Base-by-base conservation (phyloP, 2,797 vertebrate species). In the Sebastes steindachneri region DNA sequence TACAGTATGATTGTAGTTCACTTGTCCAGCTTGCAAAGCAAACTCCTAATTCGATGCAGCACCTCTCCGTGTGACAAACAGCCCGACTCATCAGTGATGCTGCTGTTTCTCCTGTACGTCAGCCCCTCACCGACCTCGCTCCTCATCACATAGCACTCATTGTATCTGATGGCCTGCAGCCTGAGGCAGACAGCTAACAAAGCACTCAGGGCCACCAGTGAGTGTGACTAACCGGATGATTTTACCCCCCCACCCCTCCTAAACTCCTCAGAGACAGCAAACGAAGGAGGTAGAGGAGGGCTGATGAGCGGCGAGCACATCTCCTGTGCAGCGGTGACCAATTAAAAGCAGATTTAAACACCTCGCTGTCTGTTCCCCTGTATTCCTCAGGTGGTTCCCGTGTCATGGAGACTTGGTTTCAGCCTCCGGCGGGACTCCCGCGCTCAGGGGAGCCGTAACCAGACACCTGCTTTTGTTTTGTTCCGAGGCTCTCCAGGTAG, bases 381-480 rank as follows among this genome's bases (percentile, higher is more conserved):
- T 87, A 31, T 74, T 85, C 85, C 92, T 90, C 88, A 80, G 86
- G 91, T 91, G 90, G 83, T 80, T 91, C 31, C 72, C 35, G 66
- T 90, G 92, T 94, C 94, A 91, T 93, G 78, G 94, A 93, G 86
- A 93, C 92, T 12, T 4, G 28, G 80, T 77, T 83, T 78, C 73
- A 12, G 76, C 65, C 91, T 77, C 59, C 58, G 17, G 87, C 1
- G 71, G 81, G 84, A 86, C 79, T 82, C 79, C 84, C 75, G 75
- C 60, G 3, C 91, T 90, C 89, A 62, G 41, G 75, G 90, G 89
- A 89, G 79, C 86, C n/a, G 94, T 89, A 94, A 96, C 87, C 84
- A 88, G 86, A 96, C 92, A 95, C 95, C 93, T 88, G 92, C 87
- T 86, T 93, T 92, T 93, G 92, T 93, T 92, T 87, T 88, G 83